Conservation (phyloP, 1,140 invertebrate species). For the Drosophila novamexicana region DNA sequence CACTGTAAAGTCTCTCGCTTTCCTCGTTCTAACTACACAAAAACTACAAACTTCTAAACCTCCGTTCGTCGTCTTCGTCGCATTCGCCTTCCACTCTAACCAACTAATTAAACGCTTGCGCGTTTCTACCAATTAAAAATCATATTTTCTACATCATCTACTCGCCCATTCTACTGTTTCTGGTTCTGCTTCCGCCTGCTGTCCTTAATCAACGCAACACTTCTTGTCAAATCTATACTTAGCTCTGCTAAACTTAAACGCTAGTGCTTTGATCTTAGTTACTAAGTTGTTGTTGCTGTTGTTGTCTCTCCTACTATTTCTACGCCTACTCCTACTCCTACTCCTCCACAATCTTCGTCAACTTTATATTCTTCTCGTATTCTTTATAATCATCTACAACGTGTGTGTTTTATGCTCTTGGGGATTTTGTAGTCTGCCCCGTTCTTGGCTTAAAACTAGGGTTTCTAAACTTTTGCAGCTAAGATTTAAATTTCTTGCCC, state of each 20-base stretch:
- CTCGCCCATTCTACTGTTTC: constrained; percentile 1
- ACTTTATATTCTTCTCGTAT: constrained; percentile 16
- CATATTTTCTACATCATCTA: constrained; percentile 46
- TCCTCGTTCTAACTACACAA: constrained; percentile 66
- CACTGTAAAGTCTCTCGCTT: constrained; percentile 25
- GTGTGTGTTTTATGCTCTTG: constrained; percentile 19
- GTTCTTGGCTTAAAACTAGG: constrained; percentile 32
- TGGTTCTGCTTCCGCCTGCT: constrained; percentile 34
- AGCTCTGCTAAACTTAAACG: constrained; percentile 63
- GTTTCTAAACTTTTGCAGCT: constrained; percentile 37
- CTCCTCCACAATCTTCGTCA: constrained; percentile 7
- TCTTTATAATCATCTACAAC: constrained; percentile 26
- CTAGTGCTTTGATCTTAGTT: constrained; percentile 75
- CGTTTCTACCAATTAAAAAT: constrained; percentile 68
- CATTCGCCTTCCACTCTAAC: constrained; percentile 19
- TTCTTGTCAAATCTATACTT: constrained; percentile 64
- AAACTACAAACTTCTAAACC: constrained; percentile 63
- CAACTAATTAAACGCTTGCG: constrained; percentile 52
- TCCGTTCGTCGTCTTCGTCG: neutral
- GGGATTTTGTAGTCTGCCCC: constrained; percentile 9
- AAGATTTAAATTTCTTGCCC: constrained; percentile 14
- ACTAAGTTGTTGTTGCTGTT: constrained; percentile 56
- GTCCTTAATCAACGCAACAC: constrained; percentile 26
- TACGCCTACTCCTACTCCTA: constrained; percentile 23
- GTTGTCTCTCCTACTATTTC: constrained; percentile 39